Base-by-base conservation (phyloP, 2,888 invertebrate species). In the Caenorhabditis auriculariae region DNA sequence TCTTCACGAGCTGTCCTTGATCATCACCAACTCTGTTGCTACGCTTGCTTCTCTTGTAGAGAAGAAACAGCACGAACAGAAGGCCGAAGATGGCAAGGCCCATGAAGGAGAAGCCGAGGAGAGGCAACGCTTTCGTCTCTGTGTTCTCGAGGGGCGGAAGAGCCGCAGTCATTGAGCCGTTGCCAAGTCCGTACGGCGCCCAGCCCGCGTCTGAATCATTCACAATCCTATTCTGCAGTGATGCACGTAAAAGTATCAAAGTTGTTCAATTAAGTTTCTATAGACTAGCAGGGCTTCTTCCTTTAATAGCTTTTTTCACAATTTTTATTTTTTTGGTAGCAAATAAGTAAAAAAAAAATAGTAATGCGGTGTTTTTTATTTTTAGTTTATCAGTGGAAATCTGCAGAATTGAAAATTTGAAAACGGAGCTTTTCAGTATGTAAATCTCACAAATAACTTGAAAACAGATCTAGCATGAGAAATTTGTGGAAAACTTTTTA, bases 21-120 rank as follows among this genome's bases (percentile, higher is more conserved):
- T 5, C 23, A n/a, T 19, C 28, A 28, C 42, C 35, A 37, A 66
- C 69, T 56, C 68, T 70, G 47, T 59, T 57, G 41, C 54, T 61
- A 39, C 59, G 61, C 51, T 51, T 51, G 41, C 60, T 70, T 58
- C 61, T 63, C 63, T 55, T 69, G 52, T 70, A 72, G 64, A 72
- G 64, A 68, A 72, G 55, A 54, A 68, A 50, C 9, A 70, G 50
- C 57, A 67, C 53, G 53, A 65, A 56, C 29, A 70, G 42, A 12
- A 72, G 56, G 12, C 56, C 67, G 37, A 68, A 42, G 28, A 72
- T 53, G 17, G 54, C 53, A 21, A 68, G 17, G 3, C 64, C 49
- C 49, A 61, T 54, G 29, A 63, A 37, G n/a, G 59, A 60, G 15
- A 55, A 44, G 26, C 48, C 39, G 32, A 60, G 27, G 24, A 60